Evolutionary conservation across 2,888 invertebrate species (phyloP), one percentile per base, ranked within the genome.

Genomic region (Tipula helvola): DNA sequence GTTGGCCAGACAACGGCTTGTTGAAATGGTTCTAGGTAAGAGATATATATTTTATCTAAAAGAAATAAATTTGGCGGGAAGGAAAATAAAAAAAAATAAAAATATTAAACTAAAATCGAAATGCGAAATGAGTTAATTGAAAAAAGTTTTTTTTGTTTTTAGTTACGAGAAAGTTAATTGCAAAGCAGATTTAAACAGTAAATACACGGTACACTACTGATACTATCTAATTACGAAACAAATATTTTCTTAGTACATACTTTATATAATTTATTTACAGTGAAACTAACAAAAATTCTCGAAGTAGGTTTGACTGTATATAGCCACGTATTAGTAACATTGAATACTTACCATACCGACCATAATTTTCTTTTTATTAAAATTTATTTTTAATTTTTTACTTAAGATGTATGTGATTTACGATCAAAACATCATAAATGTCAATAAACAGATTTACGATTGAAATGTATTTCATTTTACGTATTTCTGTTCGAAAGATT

Each of bases 1-100:
- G 95, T 94, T 57, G 95, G 95, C 95, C 95, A 96, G 28, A 96
- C 94, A 84, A 96, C 94, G 0, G 95, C 93, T 90, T 95, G 95
- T 88, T 95, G 95, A 88, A 95, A 92, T 89, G 95, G 95, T 89
- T 94, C 94, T 93, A 92, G 85, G 85, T 87, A 87, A 86, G 86
- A 87, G 86, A 86, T 86, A 88, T 71, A 83, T 71, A 87, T 86
- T 87, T 87, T 87, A 87, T 86, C 86, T 87, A 87, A 83, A 86
- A 83, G 87, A 86, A 87, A 86, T 84, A 47, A 87, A 57, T 36
- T 83, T 84, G 42, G 16, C 87, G 83, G 86, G 86, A 13, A 71
- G 87, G n/a, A 71, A 87, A 36, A 86, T 28, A 86, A 86, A 86
- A 44, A 47, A 85, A 85, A 85, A 85, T 39, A 86, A 36, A 86